These are phyloP conservation scores for Chascanopsetta lugubris DNA, from an alignment of 2,113 vertebrate genomes.

Conservation along the genomic window DNA sequence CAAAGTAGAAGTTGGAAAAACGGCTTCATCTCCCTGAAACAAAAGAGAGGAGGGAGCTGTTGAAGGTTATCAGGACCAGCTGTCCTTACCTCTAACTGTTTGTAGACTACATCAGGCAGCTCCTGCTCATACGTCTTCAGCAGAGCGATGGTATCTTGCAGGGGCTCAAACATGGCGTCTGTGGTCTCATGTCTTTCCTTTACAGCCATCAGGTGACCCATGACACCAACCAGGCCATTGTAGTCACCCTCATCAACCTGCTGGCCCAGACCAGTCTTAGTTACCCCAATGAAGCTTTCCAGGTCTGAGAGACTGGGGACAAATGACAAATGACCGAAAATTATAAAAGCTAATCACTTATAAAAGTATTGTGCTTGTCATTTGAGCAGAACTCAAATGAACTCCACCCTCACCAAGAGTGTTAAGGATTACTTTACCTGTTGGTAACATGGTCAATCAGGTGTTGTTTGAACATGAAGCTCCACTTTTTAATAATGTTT, in stretches of 20 bases:
- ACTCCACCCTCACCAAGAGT: not conserved
- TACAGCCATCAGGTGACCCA: constrained; percentile 89
- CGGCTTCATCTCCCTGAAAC: constrained; percentile 3
- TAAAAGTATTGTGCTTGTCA: not conserved
- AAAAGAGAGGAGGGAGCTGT: constrained; percentile 4
- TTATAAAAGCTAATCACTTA: not conserved
- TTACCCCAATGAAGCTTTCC: constrained; percentile 82
- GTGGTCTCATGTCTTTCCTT: constrained; percentile 87
- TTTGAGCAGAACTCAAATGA: not conserved
- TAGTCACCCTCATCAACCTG: constrained; percentile 87
- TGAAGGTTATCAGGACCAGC: not conserved
- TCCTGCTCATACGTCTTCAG: constrained; percentile 90
- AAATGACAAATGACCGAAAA: not conserved
- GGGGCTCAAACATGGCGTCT: constrained; percentile 91
- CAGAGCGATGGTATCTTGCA: constrained; percentile 89
- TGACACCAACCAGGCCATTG: constrained; percentile 84
- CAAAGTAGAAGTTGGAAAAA: constrained; percentile 23
- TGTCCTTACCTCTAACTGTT: constrained; percentile 86
- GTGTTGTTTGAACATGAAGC: constrained; percentile 94
- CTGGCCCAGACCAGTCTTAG: constrained; percentile 80
- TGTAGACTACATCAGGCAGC: constrained; percentile 85
- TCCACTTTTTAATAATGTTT: constrained; percentile 91
- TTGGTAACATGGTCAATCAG: constrained; percentile 88
- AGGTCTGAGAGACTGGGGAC: constrained; percentile 86
- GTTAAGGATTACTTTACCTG: constrained; percentile 77